Conservation (phyloP, 1,140 invertebrate genomes). For the Polypedilum vanderplanki region DNA sequence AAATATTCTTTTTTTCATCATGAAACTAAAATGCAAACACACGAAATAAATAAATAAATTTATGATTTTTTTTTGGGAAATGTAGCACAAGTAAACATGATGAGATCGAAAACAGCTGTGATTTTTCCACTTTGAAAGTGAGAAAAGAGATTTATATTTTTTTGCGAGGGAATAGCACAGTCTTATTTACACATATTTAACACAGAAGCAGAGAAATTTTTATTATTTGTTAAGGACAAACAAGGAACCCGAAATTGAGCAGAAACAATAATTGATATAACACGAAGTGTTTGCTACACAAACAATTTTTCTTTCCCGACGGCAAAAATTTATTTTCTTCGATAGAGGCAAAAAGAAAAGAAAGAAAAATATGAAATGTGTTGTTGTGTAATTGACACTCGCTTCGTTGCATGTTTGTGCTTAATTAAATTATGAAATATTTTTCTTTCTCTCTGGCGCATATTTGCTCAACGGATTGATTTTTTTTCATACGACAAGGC, state of each 20-base stretch:
- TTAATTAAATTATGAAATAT: conserved; percentile 1
- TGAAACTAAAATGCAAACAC: no score
- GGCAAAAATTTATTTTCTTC: neutral
- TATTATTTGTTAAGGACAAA: conserved; percentile 13
- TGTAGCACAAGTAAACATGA: neutral
- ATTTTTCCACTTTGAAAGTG: neutral
- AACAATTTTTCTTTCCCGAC: neutral
- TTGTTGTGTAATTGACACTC: conserved; percentile 17
- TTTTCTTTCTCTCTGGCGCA: neutral
- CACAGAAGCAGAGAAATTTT: neutral
- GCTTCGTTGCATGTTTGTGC: neutral
- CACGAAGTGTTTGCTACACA: conserved; percentile 11
- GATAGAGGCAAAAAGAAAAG: neutral
- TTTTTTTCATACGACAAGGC: neutral
- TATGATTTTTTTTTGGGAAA: neutral
- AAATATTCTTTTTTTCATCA: no score
- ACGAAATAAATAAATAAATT: no score
- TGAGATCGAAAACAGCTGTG: conserved; percentile 11
- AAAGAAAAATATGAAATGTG: no score
- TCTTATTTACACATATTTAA: neutral
- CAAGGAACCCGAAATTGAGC: conserved; percentile 10
- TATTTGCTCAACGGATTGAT: neutral
- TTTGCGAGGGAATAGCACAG: neutral
- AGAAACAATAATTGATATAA: conserved; percentile 20
- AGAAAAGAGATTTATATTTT: neutral